Evolutionary conservation across 2,113 vertebrate species (phyloP).

Genomic region (Dissostichus mawsoni): DNA sequence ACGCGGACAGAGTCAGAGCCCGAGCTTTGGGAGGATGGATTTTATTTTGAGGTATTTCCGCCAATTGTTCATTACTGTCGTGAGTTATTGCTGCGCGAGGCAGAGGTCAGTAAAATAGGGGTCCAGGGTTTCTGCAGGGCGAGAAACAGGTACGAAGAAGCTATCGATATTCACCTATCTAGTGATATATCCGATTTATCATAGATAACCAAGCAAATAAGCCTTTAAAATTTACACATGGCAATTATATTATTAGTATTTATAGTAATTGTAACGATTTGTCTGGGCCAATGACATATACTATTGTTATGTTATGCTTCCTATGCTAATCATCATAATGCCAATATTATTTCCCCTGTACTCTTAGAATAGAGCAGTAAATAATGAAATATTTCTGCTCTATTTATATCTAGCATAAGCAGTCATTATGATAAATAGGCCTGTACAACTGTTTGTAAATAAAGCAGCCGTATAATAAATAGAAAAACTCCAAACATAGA

Average conservation of each 20-base stretch:
- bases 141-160: constrained; percentile 39
- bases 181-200: constrained; percentile 36
- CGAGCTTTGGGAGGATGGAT: constrained; percentile 92
- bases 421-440: constrained; percentile 37
- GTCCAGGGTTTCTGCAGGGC: constrained; percentile 47
- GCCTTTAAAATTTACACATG: not conserved
- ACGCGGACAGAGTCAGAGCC: constrained; percentile 76
- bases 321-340: constrained; percentile 3
- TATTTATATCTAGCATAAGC: not conserved
- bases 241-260: not conserved
- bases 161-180: constrained; percentile 25
- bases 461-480: constrained; percentile 62
- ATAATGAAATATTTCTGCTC: not conserved
- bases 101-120: constrained; percentile 90
- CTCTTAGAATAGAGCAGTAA: not conserved
- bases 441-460: constrained; percentile 58
- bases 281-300: not conserved
- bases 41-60: constrained; percentile 99
- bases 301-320: constrained; percentile 7
- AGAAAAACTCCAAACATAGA: constrained; percentile 45
- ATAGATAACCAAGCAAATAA: constrained; percentile 12
- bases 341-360: not conserved
- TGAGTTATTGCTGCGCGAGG: constrained; percentile 92
- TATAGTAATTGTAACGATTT: constrained; percentile 4
- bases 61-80: constrained; percentile 96